Evolutionary conservation across 2,113 vertebrate species (phyloP).

Genomic region (Hemibagrus wyckioides): DNA sequence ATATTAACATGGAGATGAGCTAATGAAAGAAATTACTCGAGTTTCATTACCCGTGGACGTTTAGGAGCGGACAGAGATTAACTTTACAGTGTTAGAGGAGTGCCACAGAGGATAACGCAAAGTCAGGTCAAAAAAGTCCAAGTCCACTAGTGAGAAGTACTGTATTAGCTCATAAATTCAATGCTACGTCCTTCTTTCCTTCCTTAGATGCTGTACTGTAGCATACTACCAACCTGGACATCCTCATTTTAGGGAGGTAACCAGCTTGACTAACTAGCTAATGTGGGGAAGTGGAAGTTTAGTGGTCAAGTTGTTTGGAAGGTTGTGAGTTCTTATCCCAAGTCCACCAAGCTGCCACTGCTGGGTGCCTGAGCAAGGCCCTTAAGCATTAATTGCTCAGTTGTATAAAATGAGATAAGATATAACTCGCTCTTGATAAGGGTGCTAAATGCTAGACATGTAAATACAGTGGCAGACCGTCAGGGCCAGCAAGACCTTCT

Average conservation of each 20-base stretch:
- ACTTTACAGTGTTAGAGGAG: slow-evolving; percentile 8
- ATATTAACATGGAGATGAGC: slow-evolving; percentile 45
- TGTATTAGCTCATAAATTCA: background rate
- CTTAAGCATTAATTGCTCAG: no score
- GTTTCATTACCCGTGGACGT: slow-evolving; percentile 47
- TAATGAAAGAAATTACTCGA: slow-evolving; percentile 54
- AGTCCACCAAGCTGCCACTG: no score
- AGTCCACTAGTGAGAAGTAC: background rate
- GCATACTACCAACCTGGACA: background rate
- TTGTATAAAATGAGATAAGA: no score
- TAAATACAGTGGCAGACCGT: no score
- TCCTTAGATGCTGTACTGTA: background rate
- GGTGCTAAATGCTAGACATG: no score
- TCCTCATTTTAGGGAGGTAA: background rate
- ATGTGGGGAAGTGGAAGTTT: no score
- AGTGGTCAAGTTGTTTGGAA: no score
- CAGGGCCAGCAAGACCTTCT: no score
- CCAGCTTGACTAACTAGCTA: background rate
- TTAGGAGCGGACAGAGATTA: slow-evolving; percentile 37
- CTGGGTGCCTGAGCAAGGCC: no score
- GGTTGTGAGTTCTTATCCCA: no score
- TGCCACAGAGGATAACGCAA: slow-evolving; percentile 8
- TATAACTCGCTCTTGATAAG: no score
- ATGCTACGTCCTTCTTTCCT: background rate
- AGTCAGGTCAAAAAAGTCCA: slow-evolving; percentile 19